Evolutionary conservation across 1,140 invertebrate genomes (phyloP).

Genomic region (Cyclargus thomasi): DNA sequence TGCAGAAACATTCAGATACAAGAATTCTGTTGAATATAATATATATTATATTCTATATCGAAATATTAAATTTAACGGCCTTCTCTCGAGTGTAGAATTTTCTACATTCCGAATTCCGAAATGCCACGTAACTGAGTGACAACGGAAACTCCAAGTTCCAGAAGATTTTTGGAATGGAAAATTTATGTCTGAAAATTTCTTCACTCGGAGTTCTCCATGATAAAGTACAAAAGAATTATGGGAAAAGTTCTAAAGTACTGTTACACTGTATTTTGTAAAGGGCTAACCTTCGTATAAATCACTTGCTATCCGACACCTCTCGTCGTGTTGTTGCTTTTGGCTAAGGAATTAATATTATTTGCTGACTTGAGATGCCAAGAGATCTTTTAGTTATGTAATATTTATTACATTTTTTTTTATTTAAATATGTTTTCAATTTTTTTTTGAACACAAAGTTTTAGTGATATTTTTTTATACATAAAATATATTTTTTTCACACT

Average conservation of each 20-base stretch:
- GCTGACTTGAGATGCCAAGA: neutral
- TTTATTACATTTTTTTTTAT: neutral
- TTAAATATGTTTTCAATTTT: neutral
- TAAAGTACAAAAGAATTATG: neutral
- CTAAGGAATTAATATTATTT: neutral
- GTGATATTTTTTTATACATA: too few relatives aligned
- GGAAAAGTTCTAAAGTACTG: neutral
- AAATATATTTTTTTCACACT: too few relatives aligned
- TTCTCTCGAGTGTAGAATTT: neutral
- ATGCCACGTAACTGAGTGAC: neutral
- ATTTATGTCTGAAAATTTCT: neutral
- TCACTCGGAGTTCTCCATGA: neutral
- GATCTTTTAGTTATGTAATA: too few relatives aligned
- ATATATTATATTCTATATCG: too few relatives aligned
- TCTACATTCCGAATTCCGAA: neutral
- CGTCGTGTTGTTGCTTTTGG: neutral
- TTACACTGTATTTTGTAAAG: neutral
- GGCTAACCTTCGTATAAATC: neutral
- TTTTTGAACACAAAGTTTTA: too few relatives aligned
- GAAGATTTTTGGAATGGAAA: neutral
- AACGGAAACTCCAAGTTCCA: neutral
- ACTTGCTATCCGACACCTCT: neutral
- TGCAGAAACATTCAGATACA: too few relatives aligned
- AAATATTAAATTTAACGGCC: too few relatives aligned
- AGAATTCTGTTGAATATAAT: too few relatives aligned